A percentile compares a stretch with the other conserved stretches of the same genome.
phyloP scores from a whole-genome alignment of 1,140 invertebrate species.

The Phortica variegata region DNA sequence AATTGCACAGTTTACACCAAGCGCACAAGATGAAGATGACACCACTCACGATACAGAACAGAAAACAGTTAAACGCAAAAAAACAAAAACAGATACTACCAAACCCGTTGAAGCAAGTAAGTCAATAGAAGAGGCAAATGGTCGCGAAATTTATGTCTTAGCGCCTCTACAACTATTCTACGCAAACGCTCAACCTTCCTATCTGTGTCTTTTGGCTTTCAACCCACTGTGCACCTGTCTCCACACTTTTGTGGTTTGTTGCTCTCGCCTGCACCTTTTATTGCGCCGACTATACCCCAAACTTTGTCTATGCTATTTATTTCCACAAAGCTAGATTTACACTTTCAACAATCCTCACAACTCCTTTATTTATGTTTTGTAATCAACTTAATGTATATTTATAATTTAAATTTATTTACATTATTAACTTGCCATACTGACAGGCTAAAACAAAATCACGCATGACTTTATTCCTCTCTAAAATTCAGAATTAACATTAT shows the following conservation, averaged over 20 bases:
- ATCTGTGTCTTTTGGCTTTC: constrained; percentile 40
- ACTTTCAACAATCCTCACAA: no score
- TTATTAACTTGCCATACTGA: no score
- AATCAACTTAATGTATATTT: no score
- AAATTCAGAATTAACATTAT: no score
- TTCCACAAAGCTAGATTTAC: constrained; percentile 11
- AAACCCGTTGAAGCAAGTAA: constrained; percentile 54
- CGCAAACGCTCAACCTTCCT: constrained; percentile 32
- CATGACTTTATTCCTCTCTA: no score
- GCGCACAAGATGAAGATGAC: constrained; percentile 51
- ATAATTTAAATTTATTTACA: no score
- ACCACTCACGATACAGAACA: constrained; percentile 40
- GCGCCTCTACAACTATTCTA: constrained; percentile 23
- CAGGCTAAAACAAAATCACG: no score
- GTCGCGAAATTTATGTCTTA: constrained; percentile 19
- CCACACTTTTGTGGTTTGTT: constrained; percentile 9
- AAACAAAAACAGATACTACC: constrained; percentile 50
- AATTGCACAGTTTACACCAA: constrained; percentile 48
- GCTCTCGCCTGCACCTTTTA: constrained; percentile 15
- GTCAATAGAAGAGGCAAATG: constrained; percentile 35
- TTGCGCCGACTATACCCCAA: constrained; percentile 1
- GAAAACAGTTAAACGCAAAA: constrained; percentile 51
- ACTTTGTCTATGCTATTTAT: constrained; percentile 1
- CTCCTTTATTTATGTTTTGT: no score
- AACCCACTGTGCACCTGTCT: constrained; percentile 24